These are phyloP conservation scores for Heliconius ethilla DNA, from an alignment of 2,888 invertebrate species.

Conservation along the genomic window DNA sequence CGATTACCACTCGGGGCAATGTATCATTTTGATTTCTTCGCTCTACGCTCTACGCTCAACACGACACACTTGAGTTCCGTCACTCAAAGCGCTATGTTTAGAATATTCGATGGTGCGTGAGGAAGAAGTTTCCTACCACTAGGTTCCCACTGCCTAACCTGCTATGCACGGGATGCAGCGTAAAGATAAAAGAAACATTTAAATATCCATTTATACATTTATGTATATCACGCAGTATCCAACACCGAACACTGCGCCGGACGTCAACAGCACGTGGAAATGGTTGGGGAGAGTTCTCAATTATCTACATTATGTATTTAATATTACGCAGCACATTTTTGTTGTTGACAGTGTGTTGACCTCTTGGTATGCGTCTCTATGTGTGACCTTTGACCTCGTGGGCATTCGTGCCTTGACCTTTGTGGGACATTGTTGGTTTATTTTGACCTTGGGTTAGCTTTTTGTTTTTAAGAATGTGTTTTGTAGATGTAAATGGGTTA, in stretches of 20 bases:
- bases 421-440: not conserved
- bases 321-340: conserved; percentile 27
- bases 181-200: not conserved
- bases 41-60: no score
- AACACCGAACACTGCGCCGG: conserved; percentile 93
- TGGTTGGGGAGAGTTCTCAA: conserved; percentile 89
- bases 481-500: no score
- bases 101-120: not conserved
- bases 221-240: conserved; percentile 86
- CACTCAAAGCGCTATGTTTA: not conserved
- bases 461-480: not conserved
- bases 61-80: not conserved
- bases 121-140: not conserved
- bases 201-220: conserved; percentile 3
- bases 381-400: not conserved
- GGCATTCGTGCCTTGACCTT: not conserved
- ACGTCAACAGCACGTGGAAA: conserved; percentile 91
- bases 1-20: not conserved
- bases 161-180: not conserved
- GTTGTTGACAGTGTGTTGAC: conserved; percentile 35
- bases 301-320: conserved; percentile 60
- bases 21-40: not conserved
- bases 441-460: not conserved
- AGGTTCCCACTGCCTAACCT: not conserved
- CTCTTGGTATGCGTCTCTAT: conserved; percentile 3